A percentile compares a stretch with the other conserved stretches of the same genome.
Conservation (phyloP, 2,113 vertebrate genomes). For the Dendrocopos noguchii region DNA sequence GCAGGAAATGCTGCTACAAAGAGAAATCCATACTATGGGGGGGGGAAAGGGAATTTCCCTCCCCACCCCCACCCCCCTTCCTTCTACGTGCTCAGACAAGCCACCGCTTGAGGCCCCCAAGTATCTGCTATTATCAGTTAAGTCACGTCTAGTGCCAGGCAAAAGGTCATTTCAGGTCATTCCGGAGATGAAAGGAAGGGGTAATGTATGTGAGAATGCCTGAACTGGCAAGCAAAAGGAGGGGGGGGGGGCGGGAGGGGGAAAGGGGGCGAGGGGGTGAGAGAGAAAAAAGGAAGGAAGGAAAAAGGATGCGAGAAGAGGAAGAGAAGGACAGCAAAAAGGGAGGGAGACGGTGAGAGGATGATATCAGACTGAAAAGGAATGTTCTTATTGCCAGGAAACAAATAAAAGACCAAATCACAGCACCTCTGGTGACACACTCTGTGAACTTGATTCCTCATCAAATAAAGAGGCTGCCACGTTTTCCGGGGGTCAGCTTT, state of each 20-base stretch:
- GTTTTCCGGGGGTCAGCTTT: conserved; percentile 56
- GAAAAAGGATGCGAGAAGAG: conserved; percentile 43
- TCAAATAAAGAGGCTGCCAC: conserved; percentile 54
- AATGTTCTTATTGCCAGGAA: conserved; percentile 40
- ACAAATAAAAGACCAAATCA: conserved; percentile 40
- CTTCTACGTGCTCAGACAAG: conserved; percentile 61
- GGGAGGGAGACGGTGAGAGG: conserved; percentile 23
- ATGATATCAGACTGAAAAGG: neutral
- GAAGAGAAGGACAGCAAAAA: conserved; percentile 12
- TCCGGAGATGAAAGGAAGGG: conserved; percentile 77
- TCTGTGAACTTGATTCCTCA: conserved; percentile 66
- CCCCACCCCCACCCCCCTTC: neutral
- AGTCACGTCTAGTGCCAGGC: conserved; percentile 82
- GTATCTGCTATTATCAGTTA: conserved; percentile 81
- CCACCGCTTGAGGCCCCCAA: conserved; percentile 55
- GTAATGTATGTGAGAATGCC: conserved; percentile 78
- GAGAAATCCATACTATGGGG: neutral
- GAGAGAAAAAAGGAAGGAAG: conserved; percentile 40
- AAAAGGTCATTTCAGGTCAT: conserved; percentile 84
- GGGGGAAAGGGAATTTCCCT: neutral
- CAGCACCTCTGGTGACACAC: conserved; percentile 20
- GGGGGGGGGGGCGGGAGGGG: neutral
- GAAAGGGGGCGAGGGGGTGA: neutral
- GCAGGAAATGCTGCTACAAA: conserved; percentile 60
- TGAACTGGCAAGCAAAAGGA: conserved; percentile 42